phyloP scores from a whole-genome alignment of 23 tunicate genomes.

The Trididemnum miniatum region DNA sequence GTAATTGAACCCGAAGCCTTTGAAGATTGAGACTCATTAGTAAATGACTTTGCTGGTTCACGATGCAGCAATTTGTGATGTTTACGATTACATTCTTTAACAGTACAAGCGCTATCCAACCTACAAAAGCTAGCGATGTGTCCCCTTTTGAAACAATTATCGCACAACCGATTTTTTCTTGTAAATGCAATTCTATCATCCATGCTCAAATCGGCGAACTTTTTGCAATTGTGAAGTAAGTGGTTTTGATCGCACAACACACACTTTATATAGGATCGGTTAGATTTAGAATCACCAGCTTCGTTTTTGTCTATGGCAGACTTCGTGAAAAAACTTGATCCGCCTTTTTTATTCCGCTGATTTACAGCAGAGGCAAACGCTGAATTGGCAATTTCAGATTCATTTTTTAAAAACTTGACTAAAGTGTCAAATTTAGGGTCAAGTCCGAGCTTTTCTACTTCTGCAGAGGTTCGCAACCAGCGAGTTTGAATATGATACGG shows the following conservation, averaged over 20 bases:
- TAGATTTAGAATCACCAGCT: neutral
- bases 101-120: neutral
- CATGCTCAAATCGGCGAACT: neutral
- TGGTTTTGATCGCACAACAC: neutral
- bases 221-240: neutral
- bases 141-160: neutral
- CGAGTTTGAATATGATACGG: neutral
- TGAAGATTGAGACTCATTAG: too few species aligned
- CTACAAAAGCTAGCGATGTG: neutral
- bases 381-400: neutral
- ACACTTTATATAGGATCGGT: too few species aligned
- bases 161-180: too few species aligned
- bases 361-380: neutral
- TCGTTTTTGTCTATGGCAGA: neutral
- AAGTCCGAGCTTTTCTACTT: neutral
- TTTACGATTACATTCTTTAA: neutral
- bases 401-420: neutral
- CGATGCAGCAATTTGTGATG: neutral
- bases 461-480: neutral
- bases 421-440: neutral
- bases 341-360: neutral
- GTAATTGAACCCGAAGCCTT: too few species aligned
- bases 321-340: neutral
- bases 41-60: too few species aligned
- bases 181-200: neutral